Percentiles rank a stretch among this genome's conserved stretches.
Evolutionary conservation across 2,888 invertebrate genomes (phyloP).

Genomic region (Danaus chrysippus): DNA sequence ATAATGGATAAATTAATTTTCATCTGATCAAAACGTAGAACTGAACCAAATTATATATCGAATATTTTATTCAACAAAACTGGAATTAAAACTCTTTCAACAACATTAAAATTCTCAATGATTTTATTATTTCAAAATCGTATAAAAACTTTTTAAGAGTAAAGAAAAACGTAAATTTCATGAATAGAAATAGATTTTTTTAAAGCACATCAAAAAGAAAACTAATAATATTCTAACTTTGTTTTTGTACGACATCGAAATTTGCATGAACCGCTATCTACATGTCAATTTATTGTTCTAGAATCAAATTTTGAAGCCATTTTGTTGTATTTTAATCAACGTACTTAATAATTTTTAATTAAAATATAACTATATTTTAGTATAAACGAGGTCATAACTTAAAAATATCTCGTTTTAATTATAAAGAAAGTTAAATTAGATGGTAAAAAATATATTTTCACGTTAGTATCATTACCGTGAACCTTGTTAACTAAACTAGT

Average conservation of each 20-base stretch:
- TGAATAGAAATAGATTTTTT: background rate
- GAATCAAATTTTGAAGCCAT: constrained; percentile 14
- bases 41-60: no score
- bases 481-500: constrained; percentile 26
- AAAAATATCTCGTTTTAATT: constrained; percentile 26
- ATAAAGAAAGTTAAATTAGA: constrained; percentile 20
- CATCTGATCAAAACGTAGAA: no score
- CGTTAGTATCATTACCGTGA: constrained; percentile 24
- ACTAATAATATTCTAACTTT: background rate
- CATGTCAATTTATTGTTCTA: constrained; percentile 18
- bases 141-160: no score
- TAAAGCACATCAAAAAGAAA: background rate
- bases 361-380: background rate
- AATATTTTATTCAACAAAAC: no score
- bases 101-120: no score
- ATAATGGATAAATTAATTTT: no score
- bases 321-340: background rate
- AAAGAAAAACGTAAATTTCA: no score
- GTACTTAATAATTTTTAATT: background rate
- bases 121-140: no score
- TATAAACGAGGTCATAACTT: background rate
- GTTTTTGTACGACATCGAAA: constrained; percentile 24
- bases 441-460: constrained; percentile 30
- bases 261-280: constrained; percentile 20
- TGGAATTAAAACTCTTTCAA: no score